phyloP scores from a whole-genome alignment of 2,113 vertebrate species.

The Trematocara variabile region DNA sequence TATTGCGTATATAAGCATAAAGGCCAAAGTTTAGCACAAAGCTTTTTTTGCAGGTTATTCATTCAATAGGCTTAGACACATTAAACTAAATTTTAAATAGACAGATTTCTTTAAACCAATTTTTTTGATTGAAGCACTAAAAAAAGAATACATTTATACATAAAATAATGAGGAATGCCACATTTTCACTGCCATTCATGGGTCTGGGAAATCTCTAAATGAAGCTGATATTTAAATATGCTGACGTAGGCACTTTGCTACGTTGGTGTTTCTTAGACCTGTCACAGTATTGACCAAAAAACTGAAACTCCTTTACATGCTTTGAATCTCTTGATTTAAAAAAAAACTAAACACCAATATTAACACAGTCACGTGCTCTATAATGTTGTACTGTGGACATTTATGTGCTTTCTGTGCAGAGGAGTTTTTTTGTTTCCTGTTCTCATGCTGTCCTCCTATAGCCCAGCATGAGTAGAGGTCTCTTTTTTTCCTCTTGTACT shows the following conservation, averaged over 20 bases:
- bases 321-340: background rate
- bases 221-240: background rate
- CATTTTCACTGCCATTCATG: background rate
- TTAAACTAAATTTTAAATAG: background rate
- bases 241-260: background rate
- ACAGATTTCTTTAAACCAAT: background rate
- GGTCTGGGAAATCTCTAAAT: background rate
- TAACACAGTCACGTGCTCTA: background rate
- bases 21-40: background rate
- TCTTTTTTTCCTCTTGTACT: too few relatives aligned
- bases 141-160: background rate
- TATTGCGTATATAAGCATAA: background rate
- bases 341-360: rapidly evolving
- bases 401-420: too few relatives aligned
- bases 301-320: background rate
- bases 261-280: background rate
- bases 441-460: too few relatives aligned
- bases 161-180: background rate
- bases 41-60: background rate
- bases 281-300: background rate
- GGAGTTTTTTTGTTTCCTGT: too few relatives aligned
- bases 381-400: too few relatives aligned
- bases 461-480: too few relatives aligned
- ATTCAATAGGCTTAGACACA: background rate
- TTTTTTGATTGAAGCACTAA: background rate